These are phyloP conservation scores for Coenonympha glycerion DNA, from an alignment of 2,888 invertebrate species.

Conservation along the genomic window DNA sequence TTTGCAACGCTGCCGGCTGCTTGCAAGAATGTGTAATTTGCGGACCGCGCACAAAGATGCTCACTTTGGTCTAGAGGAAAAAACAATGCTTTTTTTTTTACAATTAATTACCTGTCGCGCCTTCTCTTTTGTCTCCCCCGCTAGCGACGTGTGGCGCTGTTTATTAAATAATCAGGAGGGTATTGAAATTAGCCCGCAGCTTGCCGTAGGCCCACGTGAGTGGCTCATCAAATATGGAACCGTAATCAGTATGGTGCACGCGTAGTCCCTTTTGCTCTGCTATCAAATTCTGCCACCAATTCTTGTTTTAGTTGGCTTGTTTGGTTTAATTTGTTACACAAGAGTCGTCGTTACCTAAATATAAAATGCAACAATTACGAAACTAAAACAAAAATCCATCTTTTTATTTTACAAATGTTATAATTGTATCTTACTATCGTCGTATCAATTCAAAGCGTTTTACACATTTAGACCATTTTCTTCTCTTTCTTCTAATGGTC, in stretches of 20 bases:
- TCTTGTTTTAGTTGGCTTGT: not conserved
- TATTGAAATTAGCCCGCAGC: slow-evolving; percentile 68
- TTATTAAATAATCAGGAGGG: slow-evolving; percentile 52
- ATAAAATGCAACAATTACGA: too few species aligned
- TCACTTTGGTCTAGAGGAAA: slow-evolving; percentile 22
- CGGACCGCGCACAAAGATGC: slow-evolving; percentile 26
- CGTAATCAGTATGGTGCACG: slow-evolving; percentile 67
- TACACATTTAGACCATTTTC: too few species aligned
- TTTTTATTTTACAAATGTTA: too few species aligned
- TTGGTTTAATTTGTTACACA: too few species aligned
- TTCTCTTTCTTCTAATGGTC: too few species aligned
- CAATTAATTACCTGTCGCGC: slow-evolving; percentile 30
- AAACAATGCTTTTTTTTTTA: slow-evolving; percentile 27
- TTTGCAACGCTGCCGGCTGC: slow-evolving; percentile 34
- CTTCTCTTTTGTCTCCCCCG: slow-evolving; percentile 29
- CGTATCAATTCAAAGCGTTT: too few species aligned
- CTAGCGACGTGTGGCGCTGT: slow-evolving; percentile 30
- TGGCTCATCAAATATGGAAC: slow-evolving; percentile 71
- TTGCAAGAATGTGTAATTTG: slow-evolving; percentile 34
- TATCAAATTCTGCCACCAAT: slow-evolving; percentile 32
- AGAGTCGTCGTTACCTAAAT: too few species aligned
- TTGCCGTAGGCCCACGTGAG: slow-evolving; percentile 55
- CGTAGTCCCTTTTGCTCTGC: slow-evolving; percentile 49
- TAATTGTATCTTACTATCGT: too few species aligned
- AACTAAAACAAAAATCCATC: too few species aligned